Percentiles rank a stretch among this genome's conserved stretches.
Evolutionary conservation across 2,888 invertebrate genomes (phyloP).

Genomic region (Ennomos quercinarius): DNA sequence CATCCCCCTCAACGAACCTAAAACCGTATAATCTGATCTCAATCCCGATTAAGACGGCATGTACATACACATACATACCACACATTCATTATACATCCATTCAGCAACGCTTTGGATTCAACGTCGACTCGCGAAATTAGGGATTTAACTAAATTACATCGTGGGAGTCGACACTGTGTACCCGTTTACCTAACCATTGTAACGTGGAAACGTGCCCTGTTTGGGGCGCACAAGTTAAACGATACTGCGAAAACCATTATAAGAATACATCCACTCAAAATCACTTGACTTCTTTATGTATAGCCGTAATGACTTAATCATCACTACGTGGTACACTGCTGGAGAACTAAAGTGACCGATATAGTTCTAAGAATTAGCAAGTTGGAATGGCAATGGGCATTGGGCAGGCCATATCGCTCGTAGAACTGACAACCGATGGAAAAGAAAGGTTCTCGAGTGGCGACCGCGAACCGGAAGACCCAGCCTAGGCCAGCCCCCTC

Average conservation of each 20-base stretch:
- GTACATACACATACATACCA: not conserved
- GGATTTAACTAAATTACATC: conserved; percentile 33
- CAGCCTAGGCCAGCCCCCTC: too few species aligned
- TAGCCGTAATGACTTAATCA: too few species aligned
- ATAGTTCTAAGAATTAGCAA: too few species aligned
- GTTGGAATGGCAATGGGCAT: too few species aligned
- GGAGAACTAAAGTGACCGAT: too few species aligned
- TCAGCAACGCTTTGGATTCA: conserved; percentile 15
- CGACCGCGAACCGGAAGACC: too few species aligned
- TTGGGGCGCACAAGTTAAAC: not conserved
- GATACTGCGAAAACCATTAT: conserved; percentile 3
- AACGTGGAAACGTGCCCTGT: conserved; percentile 10
- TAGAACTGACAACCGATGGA: too few species aligned
- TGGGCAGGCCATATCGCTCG: too few species aligned
- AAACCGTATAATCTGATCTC: conserved; percentile 7
- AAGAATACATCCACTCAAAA: too few species aligned
- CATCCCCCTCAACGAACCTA: conserved; percentile 1
- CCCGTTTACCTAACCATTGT: conserved; percentile 21
- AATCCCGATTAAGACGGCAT: conserved; percentile 5
- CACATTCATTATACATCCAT: not conserved
- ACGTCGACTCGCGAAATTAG: conserved; percentile 21
- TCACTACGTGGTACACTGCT: too few species aligned
- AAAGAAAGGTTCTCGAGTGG: too few species aligned
- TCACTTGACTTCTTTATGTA: not conserved
- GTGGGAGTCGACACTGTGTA: conserved; percentile 12